These are phyloP conservation scores for Hoplias malabaricus DNA, from an alignment of 2,113 vertebrate species.

Conservation along the genomic window DNA sequence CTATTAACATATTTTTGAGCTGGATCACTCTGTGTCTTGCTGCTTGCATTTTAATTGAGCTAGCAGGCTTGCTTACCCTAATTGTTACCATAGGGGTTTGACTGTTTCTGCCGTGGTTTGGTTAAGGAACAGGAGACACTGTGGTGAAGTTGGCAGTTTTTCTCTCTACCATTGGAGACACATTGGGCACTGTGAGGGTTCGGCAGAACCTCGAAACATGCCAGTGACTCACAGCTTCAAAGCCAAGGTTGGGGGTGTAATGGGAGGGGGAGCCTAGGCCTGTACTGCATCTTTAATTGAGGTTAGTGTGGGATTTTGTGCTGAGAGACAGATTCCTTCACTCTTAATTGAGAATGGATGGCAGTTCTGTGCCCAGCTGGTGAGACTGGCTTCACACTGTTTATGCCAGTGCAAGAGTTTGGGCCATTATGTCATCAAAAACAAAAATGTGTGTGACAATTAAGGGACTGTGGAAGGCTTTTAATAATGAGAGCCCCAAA, in stretches of 20 bases:
- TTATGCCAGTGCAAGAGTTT: conserved; percentile 28
- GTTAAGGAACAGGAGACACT: conserved; percentile 60
- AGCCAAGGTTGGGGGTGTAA: conserved; percentile 47
- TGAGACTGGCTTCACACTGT: conserved; percentile 25
- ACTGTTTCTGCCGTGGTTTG: conserved; percentile 43
- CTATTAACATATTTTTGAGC: background rate
- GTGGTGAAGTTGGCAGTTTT: conserved; percentile 59
- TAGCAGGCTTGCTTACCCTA: conserved; percentile 51
- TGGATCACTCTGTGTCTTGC: conserved; percentile 19
- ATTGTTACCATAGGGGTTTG: conserved; percentile 61
- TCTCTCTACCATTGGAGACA: conserved; percentile 41
- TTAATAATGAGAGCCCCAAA: background rate
- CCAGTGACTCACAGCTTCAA: conserved; percentile 62
- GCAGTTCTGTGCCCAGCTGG: conserved; percentile 44
- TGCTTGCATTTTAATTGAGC: conserved; percentile 48
- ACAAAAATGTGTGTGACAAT: conserved; percentile 44
- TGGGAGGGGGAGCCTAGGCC: conserved; percentile 47
- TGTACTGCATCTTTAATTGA: conserved; percentile 66
- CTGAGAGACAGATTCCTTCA: conserved; percentile 60
- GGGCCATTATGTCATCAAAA: conserved; percentile 6
- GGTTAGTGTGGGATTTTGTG: conserved; percentile 67
- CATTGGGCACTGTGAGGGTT: conserved; percentile 35
- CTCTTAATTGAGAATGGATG: conserved; percentile 57
- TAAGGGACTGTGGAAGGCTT: background rate
- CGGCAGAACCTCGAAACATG: conserved; percentile 47